Evolutionary conservation across 2,113 vertebrate genomes (phyloP), one percentile per base, ranked within the genome.

Genomic region (Aegotheles bennettii): DNA sequence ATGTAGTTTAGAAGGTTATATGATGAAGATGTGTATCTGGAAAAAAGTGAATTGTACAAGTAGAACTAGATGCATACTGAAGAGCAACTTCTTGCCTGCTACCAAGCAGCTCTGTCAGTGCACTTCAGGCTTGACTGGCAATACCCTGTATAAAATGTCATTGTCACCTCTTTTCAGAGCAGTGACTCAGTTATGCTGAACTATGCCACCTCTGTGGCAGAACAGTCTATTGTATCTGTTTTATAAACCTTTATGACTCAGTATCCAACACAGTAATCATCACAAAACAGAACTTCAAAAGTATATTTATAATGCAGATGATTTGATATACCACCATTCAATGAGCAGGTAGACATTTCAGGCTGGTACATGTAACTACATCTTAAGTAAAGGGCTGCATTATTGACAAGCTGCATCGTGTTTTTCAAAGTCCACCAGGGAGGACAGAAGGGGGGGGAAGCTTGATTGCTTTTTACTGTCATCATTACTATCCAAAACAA

Each of bases 201-300:
- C 84, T 87, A n/a, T 87, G 73, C 69, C 69, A 84, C 73, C 50
- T 87, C 83, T 84, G 69, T 90, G 77, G 43, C 80, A 78, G 74
- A 93, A 95, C 76, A 84, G 83, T 60, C 73, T 81, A 48, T 84
- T 87, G 19, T 87, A 84, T 81, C 48, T 78, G 69, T 16, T 94
- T 71, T 84, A 64, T 76, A 92, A n/a, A 95, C 80, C 77, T 88
- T 89, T 60, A n/a, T 88, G 92, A 95, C 60, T 97, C 94, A 95
- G 82, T 90, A 90, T 43, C 43, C 75, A 92, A 69, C 87, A 68
- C 14, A 67, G 45, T 48, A 89, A 93, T 87, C 77, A 71, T 35
- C 38, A 60, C 71, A 93, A 86, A 91, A 45, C 69, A 89, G 57
- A 85, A 33, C 54, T 94, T 38, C 33, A 93, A 61, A 90, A 85